Evolutionary conservation across 2,113 vertebrate genomes (phyloP).

Genomic region (Tympanuchus pallidicinctus): DNA sequence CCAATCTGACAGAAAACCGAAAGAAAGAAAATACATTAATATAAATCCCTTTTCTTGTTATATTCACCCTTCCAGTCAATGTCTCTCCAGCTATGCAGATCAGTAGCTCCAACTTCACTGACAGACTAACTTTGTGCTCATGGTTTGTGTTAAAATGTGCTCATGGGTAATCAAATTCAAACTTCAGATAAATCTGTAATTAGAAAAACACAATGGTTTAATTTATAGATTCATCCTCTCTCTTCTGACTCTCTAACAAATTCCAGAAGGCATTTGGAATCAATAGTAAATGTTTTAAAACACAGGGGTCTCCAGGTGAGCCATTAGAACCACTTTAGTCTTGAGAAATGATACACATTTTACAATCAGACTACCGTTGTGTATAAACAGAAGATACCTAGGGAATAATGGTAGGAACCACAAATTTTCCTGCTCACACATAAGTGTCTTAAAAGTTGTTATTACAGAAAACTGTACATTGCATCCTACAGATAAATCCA

Average conservation of each 20-base stretch:
- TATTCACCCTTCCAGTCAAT: neutral
- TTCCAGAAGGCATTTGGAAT: slow-evolving; percentile 8
- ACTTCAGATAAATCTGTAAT: neutral
- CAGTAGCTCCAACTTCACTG: neutral
- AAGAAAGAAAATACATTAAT: too few species aligned
- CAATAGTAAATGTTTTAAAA: neutral
- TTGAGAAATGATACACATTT: neutral
- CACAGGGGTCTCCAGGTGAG: neutral
- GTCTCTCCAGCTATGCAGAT: neutral
- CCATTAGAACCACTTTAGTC: neutral
- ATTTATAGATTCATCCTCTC: neutral
- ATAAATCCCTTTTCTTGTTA: neutral
- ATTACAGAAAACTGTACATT: neutral
- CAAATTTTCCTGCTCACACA: neutral
- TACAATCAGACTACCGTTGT: neutral
- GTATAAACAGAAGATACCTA: neutral
- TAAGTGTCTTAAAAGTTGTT: neutral
- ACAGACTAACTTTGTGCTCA: neutral
- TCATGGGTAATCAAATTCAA: neutral
- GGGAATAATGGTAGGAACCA: neutral
- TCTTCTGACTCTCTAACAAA: neutral
- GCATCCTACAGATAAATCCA: neutral
- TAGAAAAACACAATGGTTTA: neutral
- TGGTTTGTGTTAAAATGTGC: neutral
- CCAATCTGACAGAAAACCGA: neutral